phyloP scores from a whole-genome alignment of 2,888 invertebrate genomes.

The Trachelus tabidus region DNA sequence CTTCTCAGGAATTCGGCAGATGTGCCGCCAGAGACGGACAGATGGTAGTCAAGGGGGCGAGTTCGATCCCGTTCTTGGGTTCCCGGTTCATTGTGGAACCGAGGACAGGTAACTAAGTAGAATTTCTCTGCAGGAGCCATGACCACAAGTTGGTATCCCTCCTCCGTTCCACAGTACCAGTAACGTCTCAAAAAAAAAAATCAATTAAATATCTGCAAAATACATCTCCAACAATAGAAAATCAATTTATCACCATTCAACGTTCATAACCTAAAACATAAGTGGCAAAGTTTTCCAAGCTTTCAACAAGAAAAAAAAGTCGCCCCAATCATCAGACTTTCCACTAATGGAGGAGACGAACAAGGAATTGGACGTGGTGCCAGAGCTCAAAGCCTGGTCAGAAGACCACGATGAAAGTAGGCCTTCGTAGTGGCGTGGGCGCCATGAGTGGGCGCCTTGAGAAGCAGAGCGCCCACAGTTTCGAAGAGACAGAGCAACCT shows the following conservation, averaged over 20 bases:
- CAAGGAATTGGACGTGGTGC: conserved; percentile 23
- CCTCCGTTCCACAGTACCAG: too few relatives aligned
- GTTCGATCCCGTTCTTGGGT: conserved; percentile 36
- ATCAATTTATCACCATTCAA: too few relatives aligned
- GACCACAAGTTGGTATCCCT: too few relatives aligned
- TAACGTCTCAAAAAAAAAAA: too few relatives aligned
- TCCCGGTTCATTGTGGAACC: conserved; percentile 19
- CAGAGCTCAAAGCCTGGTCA: conserved; percentile 9
- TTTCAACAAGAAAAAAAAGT: too few relatives aligned
- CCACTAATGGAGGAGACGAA: background rate
- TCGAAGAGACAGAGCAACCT: background rate
- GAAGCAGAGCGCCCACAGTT: conserved; percentile 28
- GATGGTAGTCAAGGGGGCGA: conserved; percentile 29
- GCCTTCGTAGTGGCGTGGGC: conserved; percentile 48
- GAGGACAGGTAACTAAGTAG: background rate
- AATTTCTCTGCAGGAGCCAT: too few relatives aligned
- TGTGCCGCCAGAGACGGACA: conserved; percentile 36
- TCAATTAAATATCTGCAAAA: too few relatives aligned
- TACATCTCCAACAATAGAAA: too few relatives aligned
- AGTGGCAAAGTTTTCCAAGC: too few relatives aligned
- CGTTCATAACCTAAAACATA: too few relatives aligned
- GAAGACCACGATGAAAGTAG: conserved; percentile 41
- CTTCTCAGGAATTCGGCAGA: conserved; percentile 52
- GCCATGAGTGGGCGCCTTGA: conserved; percentile 48
- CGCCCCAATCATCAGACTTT: too few relatives aligned